Evolutionary conservation across 1,140 invertebrate species (phyloP).

Genomic region (Diachasmimorpha longicaudata): DNA sequence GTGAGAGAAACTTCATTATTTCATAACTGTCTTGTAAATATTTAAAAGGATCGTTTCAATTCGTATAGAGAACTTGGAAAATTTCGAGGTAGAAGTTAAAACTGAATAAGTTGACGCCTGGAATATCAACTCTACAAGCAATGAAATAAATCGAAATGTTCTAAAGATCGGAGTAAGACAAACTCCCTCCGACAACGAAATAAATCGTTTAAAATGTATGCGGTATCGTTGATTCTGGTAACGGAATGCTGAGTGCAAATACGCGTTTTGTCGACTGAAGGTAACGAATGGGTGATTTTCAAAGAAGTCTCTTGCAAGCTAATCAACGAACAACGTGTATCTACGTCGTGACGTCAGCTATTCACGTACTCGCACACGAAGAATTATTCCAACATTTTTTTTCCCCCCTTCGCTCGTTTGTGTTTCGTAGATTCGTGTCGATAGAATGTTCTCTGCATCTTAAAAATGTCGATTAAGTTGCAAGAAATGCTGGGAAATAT

Average conservation of each 20-base stretch:
- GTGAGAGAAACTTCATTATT: too few relatives aligned
- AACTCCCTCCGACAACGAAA: neutral
- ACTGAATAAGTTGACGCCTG: too few relatives aligned
- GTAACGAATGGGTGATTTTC: neutral
- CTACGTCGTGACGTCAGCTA: neutral
- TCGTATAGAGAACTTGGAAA: too few relatives aligned
- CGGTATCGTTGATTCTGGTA: neutral
- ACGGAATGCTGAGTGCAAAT: slow-evolving; percentile 3
- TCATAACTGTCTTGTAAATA: too few relatives aligned
- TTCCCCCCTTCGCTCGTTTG: neutral
- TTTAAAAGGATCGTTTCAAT: too few relatives aligned
- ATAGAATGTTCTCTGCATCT: neutral
- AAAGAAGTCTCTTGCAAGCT: neutral
- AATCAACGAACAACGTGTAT: neutral
- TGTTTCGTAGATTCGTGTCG: neutral
- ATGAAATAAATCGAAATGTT: too few relatives aligned
- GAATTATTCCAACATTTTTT: neutral
- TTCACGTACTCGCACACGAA: neutral
- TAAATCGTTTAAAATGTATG: neutral
- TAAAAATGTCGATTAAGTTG: neutral
- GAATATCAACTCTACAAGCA: too few relatives aligned
- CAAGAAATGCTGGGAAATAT: neutral
- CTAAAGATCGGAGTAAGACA: too few relatives aligned
- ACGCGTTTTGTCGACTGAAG: neutral
- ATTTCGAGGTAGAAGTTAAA: too few relatives aligned